Evolutionary conservation across 2,888 invertebrate genomes (phyloP).

Genomic region (Boloria euphrosyne): DNA sequence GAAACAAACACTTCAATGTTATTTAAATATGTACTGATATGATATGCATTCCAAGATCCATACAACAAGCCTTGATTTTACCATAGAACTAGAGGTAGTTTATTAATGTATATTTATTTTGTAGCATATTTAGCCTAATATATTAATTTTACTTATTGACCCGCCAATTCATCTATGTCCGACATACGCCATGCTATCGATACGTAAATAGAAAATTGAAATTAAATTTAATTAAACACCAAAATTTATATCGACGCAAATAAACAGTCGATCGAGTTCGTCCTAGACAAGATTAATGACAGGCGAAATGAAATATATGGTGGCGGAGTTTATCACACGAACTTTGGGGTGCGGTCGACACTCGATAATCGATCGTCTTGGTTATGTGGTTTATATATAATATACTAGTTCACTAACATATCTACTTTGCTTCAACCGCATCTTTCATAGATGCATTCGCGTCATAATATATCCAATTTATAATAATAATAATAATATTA

Average conservation of each 20-base stretch:
- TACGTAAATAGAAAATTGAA: constrained; percentile 13
- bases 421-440: not conserved
- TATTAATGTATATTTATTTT: not conserved
- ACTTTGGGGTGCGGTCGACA: constrained; percentile 23
- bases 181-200: not conserved
- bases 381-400: constrained; percentile 9
- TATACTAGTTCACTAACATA: constrained; percentile 1
- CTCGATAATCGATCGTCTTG: constrained; percentile 27
- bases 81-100: not conserved
- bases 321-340: constrained; percentile 47
- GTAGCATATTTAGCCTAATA: not conserved
- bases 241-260: constrained; percentile 25
- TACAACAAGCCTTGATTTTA: not conserved
- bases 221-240: constrained; percentile 13
- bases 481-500: no score
- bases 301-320: constrained; percentile 54
- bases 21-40: no score
- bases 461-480: no score
- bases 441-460: no score
- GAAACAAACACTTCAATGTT: no score
- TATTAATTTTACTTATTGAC: not conserved
- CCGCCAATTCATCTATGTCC: not conserved
- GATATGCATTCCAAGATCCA: no score
- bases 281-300: constrained; percentile 62
- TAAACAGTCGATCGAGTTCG: constrained; percentile 40